Conservation (phyloP, 1,140 invertebrate species). For the Drosophila burlai region DNA sequence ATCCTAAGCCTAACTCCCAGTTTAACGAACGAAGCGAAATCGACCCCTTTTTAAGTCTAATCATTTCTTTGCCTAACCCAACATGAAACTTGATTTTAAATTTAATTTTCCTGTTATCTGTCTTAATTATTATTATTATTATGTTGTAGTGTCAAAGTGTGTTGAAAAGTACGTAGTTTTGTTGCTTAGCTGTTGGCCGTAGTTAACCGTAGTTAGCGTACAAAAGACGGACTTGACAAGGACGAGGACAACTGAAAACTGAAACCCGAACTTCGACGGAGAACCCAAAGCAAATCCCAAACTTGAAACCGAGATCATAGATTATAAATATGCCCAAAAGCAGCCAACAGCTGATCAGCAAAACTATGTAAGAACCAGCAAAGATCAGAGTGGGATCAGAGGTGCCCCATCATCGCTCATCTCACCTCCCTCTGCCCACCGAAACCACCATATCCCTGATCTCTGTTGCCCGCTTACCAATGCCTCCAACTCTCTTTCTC, state of each 20-base stretch:
- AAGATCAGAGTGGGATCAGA: constrained; percentile 15
- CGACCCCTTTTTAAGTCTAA: background rate
- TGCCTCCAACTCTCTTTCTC: constrained; percentile 42
- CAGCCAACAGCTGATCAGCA: constrained; percentile 77
- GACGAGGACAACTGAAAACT: constrained; percentile 26
- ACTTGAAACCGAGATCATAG: background rate
- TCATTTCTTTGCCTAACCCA: constrained; percentile 14
- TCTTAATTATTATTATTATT: constrained; percentile 14
- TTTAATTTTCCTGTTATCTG: constrained; percentile 43
- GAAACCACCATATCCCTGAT: constrained; percentile 24
- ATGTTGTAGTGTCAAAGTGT: constrained; percentile 53
- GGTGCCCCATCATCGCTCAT: constrained; percentile 2
- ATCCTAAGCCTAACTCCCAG: background rate
- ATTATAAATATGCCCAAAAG: background rate
- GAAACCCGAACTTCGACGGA: background rate
- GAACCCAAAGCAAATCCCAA: background rate
- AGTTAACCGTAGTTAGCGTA: constrained; percentile 72
- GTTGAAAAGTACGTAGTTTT: constrained; percentile 72
- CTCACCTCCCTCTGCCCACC: background rate
- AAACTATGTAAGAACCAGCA: constrained; percentile 56
- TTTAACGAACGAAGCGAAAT: no score
- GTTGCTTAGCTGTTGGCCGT: constrained; percentile 81
- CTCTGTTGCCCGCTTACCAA: constrained; percentile 52
- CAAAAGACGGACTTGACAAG: constrained; percentile 24
- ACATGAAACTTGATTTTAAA: constrained; percentile 1